A percentile compares a stretch with the other conserved stretches of the same genome.
Conservation (phyloP, 35 echinoderm and acorn worm species). For the Patiria miniata region DNA sequence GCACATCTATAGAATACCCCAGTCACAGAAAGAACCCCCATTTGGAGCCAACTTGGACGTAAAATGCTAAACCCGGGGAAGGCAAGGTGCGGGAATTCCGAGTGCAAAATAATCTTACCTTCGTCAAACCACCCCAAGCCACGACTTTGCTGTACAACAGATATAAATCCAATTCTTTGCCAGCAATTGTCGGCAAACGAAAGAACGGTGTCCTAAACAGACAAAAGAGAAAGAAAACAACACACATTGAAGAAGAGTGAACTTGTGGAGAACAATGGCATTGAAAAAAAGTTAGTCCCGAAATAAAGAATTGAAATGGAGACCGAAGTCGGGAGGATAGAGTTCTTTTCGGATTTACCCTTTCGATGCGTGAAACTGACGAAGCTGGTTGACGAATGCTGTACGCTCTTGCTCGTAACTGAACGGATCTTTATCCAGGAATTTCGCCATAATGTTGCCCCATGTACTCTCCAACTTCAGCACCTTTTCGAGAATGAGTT, state of each 20-base stretch:
- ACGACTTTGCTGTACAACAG: constrained; percentile 82
- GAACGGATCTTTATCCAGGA: constrained; percentile 97
- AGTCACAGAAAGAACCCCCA: constrained; percentile 10
- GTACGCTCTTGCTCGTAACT: constrained; percentile 83
- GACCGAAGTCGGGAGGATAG: constrained; percentile 14
- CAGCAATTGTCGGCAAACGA: constrained; percentile 64
- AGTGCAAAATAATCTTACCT: constrained; percentile 55
- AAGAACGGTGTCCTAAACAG: constrained; percentile 60
- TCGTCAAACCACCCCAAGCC: constrained; percentile 71
- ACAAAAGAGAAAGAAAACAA: constrained; percentile 64
- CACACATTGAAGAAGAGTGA: constrained; percentile 32
- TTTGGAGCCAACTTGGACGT: neutral
- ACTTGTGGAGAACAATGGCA: constrained; percentile 20
- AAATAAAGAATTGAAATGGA: neutral
- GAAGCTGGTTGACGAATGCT: constrained; percentile 77
- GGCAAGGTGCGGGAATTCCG: constrained; percentile 15
- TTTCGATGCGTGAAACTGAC: constrained; percentile 81
- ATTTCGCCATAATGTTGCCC: constrained; percentile 92
- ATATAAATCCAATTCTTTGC: constrained; percentile 77
- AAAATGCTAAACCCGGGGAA: constrained; percentile 18
- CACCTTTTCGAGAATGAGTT: constrained; percentile 62
- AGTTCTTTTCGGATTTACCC: constrained; percentile 67
- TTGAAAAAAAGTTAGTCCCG: neutral
- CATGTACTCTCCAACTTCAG: constrained; percentile 67
- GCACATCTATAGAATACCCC: constrained; percentile 19